Evolutionary conservation across 2,888 invertebrate species (phyloP).

Genomic region (Drosophila macrospina): DNA sequence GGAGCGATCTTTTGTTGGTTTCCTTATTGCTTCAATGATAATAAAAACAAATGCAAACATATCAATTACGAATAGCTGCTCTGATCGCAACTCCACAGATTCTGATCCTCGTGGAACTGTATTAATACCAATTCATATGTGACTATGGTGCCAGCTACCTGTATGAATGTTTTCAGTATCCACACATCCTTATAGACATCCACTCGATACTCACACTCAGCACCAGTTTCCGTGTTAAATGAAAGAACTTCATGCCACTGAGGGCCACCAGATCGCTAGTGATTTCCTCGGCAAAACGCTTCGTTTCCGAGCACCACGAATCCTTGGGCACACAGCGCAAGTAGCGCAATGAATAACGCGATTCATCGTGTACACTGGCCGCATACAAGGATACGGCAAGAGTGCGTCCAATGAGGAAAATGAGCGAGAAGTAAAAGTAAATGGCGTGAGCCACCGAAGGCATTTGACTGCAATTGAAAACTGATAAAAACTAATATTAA

Average conservation of each 20-base stretch:
- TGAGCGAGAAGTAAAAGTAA: slow-evolving; percentile 87
- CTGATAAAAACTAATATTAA: neutral
- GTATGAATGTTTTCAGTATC: neutral
- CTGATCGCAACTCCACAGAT: slow-evolving; percentile 75
- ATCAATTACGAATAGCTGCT: slow-evolving; percentile 56
- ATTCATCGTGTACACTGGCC: slow-evolving; percentile 87
- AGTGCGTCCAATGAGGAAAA: slow-evolving; percentile 87
- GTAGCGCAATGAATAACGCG: slow-evolving; percentile 84
- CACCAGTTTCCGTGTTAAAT: slow-evolving; percentile 84
- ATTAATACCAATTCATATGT: slow-evolving; percentile 88
- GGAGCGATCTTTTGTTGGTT: slow-evolving; percentile 79
- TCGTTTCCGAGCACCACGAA: slow-evolving; percentile 86
- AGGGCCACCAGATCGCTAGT: slow-evolving; percentile 83
- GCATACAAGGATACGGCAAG: slow-evolving; percentile 87
- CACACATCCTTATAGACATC: neutral
- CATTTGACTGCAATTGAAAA: slow-evolving; percentile 73
- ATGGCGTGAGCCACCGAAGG: slow-evolving; percentile 84
- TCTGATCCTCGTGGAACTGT: slow-evolving; percentile 86
- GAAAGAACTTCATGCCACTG: slow-evolving; percentile 85
- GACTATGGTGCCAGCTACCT: slow-evolving; percentile 88
- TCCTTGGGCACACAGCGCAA: slow-evolving; percentile 85
- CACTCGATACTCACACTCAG: slow-evolving; percentile 75
- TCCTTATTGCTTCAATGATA: slow-evolving; percentile 76
- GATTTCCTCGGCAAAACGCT: slow-evolving; percentile 84
- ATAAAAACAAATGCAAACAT: slow-evolving; percentile 62